phyloP scores from a whole-genome alignment of 1,140 invertebrate genomes.

The Dinothrombium tinctorium region DNA sequence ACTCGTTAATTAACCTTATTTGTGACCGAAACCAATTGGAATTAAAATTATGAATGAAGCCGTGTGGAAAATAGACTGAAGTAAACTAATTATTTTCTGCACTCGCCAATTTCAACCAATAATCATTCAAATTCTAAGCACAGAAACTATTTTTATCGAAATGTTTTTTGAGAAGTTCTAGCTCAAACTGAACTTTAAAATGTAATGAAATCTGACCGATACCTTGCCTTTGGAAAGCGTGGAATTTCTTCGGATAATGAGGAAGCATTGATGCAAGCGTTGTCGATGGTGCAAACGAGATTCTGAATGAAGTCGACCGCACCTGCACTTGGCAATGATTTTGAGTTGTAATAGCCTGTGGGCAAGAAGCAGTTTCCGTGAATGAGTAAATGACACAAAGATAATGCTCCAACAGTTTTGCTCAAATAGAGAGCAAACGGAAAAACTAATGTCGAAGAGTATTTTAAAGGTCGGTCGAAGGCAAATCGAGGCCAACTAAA shows the following conservation, averaged over 20 bases:
- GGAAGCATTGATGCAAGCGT: slow-evolving; percentile 14
- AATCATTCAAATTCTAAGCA: too few species aligned
- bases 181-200: background rate
- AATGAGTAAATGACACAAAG: background rate
- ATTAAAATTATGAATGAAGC: too few species aligned
- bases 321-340: slow-evolving; percentile 17
- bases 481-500: background rate
- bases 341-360: slow-evolving; percentile 16
- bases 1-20: too few species aligned
- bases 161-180: too few species aligned
- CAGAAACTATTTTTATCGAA: too few species aligned
- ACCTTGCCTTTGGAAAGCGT: slow-evolving; percentile 16
- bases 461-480: background rate
- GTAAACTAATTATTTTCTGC: too few species aligned
- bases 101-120: too few species aligned
- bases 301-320: slow-evolving; percentile 16
- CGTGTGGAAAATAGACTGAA: too few species aligned
- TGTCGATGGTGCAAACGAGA: slow-evolving; percentile 17
- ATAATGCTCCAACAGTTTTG: background rate
- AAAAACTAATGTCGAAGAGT: background rate
- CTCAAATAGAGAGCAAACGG: background rate
- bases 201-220: background rate
- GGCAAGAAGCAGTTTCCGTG: too few species aligned
- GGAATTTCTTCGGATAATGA: slow-evolving; percentile 15
- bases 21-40: too few species aligned